phyloP scores from a whole-genome alignment of 2,113 vertebrate species.

The Stictonetta naevosa region DNA sequence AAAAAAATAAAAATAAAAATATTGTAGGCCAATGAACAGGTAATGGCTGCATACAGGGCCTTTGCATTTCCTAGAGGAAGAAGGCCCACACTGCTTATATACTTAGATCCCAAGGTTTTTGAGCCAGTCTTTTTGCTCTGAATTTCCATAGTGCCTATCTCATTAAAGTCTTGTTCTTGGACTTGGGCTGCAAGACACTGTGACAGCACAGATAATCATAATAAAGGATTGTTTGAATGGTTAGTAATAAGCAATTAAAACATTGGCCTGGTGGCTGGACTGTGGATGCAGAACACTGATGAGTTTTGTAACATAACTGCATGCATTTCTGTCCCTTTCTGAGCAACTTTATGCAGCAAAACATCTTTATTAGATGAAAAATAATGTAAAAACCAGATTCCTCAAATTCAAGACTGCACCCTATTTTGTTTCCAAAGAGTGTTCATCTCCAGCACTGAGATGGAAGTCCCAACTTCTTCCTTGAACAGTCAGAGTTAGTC shows the following conservation, averaged over 20 bases:
- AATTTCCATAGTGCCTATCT: not conserved
- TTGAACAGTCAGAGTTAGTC: not conserved
- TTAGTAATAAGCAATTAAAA: not conserved
- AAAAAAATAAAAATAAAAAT: not conserved
- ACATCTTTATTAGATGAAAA: not conserved
- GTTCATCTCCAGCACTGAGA: not conserved
- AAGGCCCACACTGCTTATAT: not conserved
- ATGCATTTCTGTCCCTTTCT: not conserved
- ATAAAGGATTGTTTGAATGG: not conserved
- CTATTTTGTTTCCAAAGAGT: not conserved
- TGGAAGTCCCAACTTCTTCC: not conserved
- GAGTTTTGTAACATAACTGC: not conserved
- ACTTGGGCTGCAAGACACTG: not conserved
- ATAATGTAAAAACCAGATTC: not conserved
- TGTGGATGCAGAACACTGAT: not conserved
- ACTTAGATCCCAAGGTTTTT: not conserved
- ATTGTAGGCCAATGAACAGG: not conserved
- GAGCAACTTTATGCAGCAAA: not conserved
- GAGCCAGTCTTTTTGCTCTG: not conserved
- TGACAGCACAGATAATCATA: not conserved
- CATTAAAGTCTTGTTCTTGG: not conserved
- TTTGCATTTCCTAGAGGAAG: not conserved
- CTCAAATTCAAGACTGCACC: not conserved
- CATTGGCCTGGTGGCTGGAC: rapidly evolving
- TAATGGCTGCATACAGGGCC: not conserved